These are phyloP conservation scores for Tadarida brasiliensis DNA, from an alignment of 2,797 vertebrate species.

Conservation along the genomic window DNA sequence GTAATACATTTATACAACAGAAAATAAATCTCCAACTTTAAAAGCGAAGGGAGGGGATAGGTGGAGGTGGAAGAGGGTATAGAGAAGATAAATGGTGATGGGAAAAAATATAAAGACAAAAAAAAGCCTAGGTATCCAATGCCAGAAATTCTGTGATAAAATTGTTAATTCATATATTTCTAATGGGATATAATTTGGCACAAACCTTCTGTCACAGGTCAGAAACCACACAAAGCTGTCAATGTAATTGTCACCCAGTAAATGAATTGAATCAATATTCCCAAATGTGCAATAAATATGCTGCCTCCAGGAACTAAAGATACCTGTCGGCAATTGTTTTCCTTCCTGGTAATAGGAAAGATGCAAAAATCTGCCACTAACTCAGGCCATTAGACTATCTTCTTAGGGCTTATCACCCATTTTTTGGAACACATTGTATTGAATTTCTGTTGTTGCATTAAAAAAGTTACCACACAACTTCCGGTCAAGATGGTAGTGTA, in stretches of 20 bases:
- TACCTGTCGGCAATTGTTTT: neutral
- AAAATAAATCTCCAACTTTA: neutral
- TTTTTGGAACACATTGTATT: neutral
- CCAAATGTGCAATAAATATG: neutral
- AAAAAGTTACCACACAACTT: neutral
- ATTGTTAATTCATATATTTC: neutral
- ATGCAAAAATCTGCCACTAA: neutral
- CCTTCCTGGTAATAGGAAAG: neutral
- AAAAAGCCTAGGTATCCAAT: neutral
- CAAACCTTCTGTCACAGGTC: neutral
- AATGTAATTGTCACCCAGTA: neutral
- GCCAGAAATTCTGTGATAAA: neutral
- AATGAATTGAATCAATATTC: neutral
- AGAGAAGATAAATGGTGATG: neutral
- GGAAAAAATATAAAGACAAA: neutral
- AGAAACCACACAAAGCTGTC: neutral
- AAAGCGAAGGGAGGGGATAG: neutral
- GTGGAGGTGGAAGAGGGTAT: neutral
- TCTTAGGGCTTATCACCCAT: neutral
- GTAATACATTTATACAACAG: constrained; percentile 2
- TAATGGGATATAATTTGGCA: neutral
- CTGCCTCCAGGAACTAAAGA: neutral
- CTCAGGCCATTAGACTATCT: neutral
- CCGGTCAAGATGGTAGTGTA: no score
- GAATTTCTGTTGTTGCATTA: neutral